phyloP scores from a whole-genome alignment of 2,797 vertebrate species.

The Arnoldichthys spilopterus region DNA sequence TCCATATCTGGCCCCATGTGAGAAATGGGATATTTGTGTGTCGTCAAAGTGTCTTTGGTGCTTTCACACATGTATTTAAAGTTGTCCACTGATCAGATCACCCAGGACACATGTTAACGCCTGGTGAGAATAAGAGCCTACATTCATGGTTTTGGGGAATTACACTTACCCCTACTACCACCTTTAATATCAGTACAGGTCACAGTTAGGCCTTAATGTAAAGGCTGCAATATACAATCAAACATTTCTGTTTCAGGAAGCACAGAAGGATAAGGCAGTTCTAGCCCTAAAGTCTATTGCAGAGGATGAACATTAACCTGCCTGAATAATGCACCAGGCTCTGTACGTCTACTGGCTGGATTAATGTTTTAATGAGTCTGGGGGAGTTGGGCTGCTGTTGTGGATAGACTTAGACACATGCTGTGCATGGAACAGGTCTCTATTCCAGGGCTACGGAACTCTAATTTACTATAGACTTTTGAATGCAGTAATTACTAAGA shows the following conservation, averaged over 20 bases:
- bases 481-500: conserved; percentile 59
- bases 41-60: too few relatives aligned
- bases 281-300: neutral
- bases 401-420: conserved; percentile 8
- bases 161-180: too few relatives aligned
- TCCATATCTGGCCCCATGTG: too few relatives aligned
- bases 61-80: too few relatives aligned
- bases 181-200: neutral
- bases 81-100: too few relatives aligned
- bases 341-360: conserved; percentile 14
- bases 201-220: neutral
- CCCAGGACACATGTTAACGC: too few relatives aligned
- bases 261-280: neutral
- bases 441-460: conserved; percentile 41
- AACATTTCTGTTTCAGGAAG: neutral
- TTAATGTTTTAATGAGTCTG: conserved; percentile 44
- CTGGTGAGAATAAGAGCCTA: too few relatives aligned
- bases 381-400: neutral
- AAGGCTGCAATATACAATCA: neutral
- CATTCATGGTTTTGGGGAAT: too few relatives aligned
- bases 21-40: too few relatives aligned
- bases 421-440: conserved; percentile 26
- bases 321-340: conserved; percentile 9
- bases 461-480: conserved; percentile 46
- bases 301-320: conserved; percentile 14